These are phyloP conservation scores for Habrosyne pyritoides DNA, from an alignment of 2,888 invertebrate species.

Conservation along the genomic window DNA sequence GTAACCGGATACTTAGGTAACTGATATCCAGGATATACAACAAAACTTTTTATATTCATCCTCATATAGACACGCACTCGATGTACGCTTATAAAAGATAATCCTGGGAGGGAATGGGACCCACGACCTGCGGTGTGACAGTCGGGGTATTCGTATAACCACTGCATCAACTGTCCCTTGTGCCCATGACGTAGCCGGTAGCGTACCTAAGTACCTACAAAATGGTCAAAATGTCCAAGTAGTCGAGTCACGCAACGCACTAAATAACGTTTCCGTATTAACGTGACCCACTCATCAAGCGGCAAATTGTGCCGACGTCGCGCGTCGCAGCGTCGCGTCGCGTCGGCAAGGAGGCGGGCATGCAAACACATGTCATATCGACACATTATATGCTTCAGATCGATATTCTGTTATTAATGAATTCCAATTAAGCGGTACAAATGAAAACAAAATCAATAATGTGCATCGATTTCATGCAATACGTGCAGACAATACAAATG, in stretches of 20 bases:
- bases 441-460: slow-evolving; percentile 3
- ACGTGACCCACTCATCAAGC: slow-evolving; percentile 16
- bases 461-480: slow-evolving; percentile 12
- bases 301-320: slow-evolving; percentile 7
- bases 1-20: too few relatives aligned
- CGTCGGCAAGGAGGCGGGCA: background rate
- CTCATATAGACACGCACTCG: too few relatives aligned
- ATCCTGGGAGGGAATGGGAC: too few relatives aligned
- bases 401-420: background rate
- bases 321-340: too few relatives aligned
- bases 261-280: slow-evolving; percentile 68
- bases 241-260: slow-evolving; percentile 37
- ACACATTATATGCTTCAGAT: background rate
- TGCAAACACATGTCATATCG: background rate
- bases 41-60: too few relatives aligned
- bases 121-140: too few relatives aligned
- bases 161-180: too few relatives aligned
- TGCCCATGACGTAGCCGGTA: too few relatives aligned
- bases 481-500: slow-evolving; percentile 21
- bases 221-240: slow-evolving; percentile 26
- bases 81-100: too few relatives aligned
- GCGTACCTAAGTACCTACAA: background rate
- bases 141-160: too few relatives aligned
- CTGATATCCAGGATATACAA: too few relatives aligned
- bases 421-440: background rate